phyloP scores from a whole-genome alignment of 2,888 invertebrate genomes.

The Acheta domesticus region DNA sequence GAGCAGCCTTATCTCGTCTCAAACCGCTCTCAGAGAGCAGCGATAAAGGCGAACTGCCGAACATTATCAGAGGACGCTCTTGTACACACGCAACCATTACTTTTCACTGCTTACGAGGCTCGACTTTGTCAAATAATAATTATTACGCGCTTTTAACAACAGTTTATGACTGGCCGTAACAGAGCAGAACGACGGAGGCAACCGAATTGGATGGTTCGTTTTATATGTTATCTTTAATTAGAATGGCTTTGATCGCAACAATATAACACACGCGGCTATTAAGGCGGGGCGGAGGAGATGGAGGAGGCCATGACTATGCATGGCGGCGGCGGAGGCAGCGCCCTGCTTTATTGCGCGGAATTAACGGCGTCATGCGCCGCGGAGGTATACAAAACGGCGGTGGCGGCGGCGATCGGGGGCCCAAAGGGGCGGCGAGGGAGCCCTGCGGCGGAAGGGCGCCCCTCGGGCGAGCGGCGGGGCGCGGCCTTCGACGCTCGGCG shows the following conservation, averaged over 20 bases:
- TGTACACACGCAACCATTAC: neutral
- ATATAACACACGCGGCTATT: slow-evolving; percentile 18
- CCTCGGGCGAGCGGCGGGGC: neutral
- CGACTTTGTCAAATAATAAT: slow-evolving; percentile 11
- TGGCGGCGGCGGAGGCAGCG: neutral
- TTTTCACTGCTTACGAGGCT: neutral
- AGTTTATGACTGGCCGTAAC: slow-evolving; percentile 1
- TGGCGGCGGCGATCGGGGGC: no score
- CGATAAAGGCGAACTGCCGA: neutral
- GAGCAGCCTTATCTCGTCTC: neutral
- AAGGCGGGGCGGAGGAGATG: neutral
- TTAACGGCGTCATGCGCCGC: slow-evolving; percentile 10
- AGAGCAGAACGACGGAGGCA: neutral
- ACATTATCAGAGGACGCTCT: neutral
- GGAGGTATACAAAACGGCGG: neutral
- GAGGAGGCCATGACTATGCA: neutral
- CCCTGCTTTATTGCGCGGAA: slow-evolving; percentile 18
- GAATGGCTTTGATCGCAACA: slow-evolving; percentile 9
- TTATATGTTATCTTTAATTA: slow-evolving; percentile 5
- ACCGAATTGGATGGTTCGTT: slow-evolving; percentile 3
- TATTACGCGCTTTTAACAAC: slow-evolving; percentile 18
- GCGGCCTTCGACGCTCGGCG: neutral
- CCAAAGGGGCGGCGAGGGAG: no score
- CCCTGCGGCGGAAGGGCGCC: neutral
- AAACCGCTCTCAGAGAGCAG: neutral